These are phyloP conservation scores for Leptopilina myrica DNA, from an alignment of 2,888 invertebrate species.

Conservation along the genomic window DNA sequence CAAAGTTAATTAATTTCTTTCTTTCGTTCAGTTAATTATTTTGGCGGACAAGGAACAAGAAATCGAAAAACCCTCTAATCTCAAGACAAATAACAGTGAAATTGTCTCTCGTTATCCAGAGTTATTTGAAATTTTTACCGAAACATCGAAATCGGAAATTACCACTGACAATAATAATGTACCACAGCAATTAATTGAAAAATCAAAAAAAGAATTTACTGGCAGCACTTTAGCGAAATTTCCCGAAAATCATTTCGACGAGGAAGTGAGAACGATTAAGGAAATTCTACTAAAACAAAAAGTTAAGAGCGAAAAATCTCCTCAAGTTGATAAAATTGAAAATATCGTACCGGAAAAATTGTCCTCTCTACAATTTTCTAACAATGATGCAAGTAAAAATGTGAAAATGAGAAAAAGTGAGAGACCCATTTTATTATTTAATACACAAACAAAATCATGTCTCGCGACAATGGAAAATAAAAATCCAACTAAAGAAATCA, in stretches of 20 bases:
- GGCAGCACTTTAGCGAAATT: background rate
- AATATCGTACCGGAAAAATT: slow-evolving; percentile 9
- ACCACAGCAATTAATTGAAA: background rate
- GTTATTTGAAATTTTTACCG: slow-evolving; percentile 34
- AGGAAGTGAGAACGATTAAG: background rate
- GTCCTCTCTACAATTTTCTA: background rate
- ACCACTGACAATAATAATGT: background rate
- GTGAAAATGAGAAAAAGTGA: background rate
- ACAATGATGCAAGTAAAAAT: background rate
- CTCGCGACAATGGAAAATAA: background rate
- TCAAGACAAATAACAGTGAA: background rate
- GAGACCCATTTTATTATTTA: background rate
- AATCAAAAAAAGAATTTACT: background rate
- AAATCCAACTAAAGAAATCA: background rate
- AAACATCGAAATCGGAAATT: background rate
- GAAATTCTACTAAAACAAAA: background rate
- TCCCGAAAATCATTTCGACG: background rate
- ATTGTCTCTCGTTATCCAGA: slow-evolving; percentile 17
- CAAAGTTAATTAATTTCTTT: background rate
- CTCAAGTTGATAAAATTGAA: background rate
- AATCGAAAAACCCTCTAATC: background rate
- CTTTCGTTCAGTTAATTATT: background rate
- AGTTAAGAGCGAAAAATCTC: too few relatives aligned
- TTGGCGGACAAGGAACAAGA: background rate
- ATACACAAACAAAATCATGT: background rate